These are phyloP conservation scores for Pachypeltis micranthus DNA, from an alignment of 1,140 invertebrate genomes.

Conservation along the genomic window DNA sequence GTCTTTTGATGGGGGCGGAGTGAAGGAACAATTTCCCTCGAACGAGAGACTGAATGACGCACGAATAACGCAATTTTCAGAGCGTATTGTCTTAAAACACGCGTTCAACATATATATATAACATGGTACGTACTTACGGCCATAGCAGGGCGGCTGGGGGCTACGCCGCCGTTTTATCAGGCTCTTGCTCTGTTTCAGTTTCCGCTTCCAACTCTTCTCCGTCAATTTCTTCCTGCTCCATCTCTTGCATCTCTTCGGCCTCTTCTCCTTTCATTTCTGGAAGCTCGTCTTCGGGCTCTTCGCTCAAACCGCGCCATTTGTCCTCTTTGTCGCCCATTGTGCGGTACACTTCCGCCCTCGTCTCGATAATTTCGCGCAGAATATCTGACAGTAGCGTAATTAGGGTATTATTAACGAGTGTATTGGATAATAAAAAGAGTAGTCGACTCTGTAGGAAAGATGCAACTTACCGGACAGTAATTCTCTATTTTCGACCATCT, in stretches of 20 bases:
- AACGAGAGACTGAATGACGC: too few species aligned
- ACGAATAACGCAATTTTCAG: too few species aligned
- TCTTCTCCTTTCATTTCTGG: slow-evolving; percentile 4
- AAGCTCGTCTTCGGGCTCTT: slow-evolving; percentile 10
- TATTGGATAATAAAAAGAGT: neutral
- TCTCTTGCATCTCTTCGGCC: neutral
- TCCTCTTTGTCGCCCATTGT: slow-evolving; percentile 33
- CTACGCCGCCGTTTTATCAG: neutral
- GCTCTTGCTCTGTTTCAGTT: slow-evolving; percentile 14
- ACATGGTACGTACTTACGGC: too few species aligned
- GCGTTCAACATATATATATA: too few species aligned
- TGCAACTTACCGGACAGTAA: slow-evolving; percentile 51
- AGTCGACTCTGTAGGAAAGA: neutral
- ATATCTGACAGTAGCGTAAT: slow-evolving; percentile 42
- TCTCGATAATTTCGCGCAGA: slow-evolving; percentile 58
- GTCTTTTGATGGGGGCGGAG: too few species aligned
- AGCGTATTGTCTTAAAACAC: too few species aligned
- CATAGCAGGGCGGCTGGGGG: too few species aligned
- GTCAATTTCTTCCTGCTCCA: slow-evolving; percentile 28
- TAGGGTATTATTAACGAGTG: neutral
- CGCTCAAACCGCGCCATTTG: neutral
- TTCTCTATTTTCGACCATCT: slow-evolving; percentile 62
- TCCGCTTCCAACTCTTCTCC: slow-evolving; percentile 20
- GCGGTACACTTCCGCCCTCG: slow-evolving; percentile 47
- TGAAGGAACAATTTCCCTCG: too few species aligned